phyloP scores from a whole-genome alignment of 1,140 invertebrate species.

The Holcopasites calliopsidis region DNA sequence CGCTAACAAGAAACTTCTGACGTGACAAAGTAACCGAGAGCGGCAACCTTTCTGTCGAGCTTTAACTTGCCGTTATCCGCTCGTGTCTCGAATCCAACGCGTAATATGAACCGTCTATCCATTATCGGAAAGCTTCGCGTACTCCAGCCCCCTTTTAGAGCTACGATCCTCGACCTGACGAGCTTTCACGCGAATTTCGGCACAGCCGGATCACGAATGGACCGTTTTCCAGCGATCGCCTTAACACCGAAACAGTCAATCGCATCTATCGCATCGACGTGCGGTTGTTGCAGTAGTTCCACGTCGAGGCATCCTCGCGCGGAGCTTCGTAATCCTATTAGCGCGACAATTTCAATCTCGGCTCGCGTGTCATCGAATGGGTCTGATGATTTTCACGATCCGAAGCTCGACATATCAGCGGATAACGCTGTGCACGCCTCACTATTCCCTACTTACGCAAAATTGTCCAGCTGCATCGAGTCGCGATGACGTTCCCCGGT shows the following conservation, averaged over 20 bases:
- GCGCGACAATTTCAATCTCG: conserved; percentile 22
- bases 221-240: conserved; percentile 20
- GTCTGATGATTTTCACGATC: conserved; percentile 15
- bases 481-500: conserved; percentile 18
- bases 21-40: conserved; percentile 19
- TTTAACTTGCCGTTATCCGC: neutral
- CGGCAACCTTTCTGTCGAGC: conserved; percentile 4
- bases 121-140: too few species aligned
- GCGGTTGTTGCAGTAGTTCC: too few species aligned
- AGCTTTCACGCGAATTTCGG: neutral
- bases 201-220: neutral
- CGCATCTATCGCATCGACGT: neutral
- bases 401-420: conserved; percentile 6
- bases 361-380: conserved; percentile 22
- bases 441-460: conserved; percentile 14
- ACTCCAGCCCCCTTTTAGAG: too few species aligned
- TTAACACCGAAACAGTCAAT: conserved; percentile 25
- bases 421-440: neutral
- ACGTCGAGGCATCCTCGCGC: too few species aligned
- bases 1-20: conserved; percentile 24
- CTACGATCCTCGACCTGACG: neutral
- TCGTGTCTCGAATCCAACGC: neutral
- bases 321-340: conserved; percentile 15
- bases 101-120: too few species aligned
- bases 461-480: conserved; percentile 26